phyloP scores from a whole-genome alignment of 2,113 vertebrate species.

The Setophaga kirtlandii region DNA sequence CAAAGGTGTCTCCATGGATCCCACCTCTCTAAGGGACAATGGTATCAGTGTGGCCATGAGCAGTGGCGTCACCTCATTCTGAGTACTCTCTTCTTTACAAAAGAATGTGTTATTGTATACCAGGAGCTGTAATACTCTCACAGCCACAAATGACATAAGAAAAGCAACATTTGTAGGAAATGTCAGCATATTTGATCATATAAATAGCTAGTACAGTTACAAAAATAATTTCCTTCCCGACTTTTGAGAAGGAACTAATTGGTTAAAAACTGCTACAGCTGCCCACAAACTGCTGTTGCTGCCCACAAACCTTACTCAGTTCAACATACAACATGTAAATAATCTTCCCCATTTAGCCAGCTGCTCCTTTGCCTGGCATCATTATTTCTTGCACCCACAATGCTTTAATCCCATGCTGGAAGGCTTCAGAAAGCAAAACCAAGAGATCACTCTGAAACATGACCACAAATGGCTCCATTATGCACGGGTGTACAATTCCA shows the following conservation, averaged over 20 bases:
- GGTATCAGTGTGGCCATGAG: not conserved
- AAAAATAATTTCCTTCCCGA: not conserved
- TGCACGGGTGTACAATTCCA: rapidly evolving
- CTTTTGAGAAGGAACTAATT: not conserved
- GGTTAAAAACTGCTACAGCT: not conserved
- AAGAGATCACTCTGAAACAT: not conserved
- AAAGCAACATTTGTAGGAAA: not conserved
- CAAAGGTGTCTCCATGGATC: not conserved
- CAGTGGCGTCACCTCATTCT: not conserved
- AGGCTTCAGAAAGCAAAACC: not conserved
- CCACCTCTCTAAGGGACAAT: not conserved
- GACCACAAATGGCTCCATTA: not conserved
- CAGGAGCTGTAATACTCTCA: not conserved
- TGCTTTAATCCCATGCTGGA: not conserved
- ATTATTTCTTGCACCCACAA: not conserved
- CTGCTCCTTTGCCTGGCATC: not conserved
- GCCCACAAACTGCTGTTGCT: not conserved
- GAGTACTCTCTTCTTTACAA: not conserved
- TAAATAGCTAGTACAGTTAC: not conserved
- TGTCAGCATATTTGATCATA: not conserved
- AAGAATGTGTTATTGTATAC: not conserved
- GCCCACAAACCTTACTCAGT: not conserved
- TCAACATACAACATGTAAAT: not conserved
- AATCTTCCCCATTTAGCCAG: not conserved
- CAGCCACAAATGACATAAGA: not conserved